Evolutionary conservation across 30 jellyfish, hydroid and myxozoan species (phyloP).

Genomic region (Rhopilema esculentum): DNA sequence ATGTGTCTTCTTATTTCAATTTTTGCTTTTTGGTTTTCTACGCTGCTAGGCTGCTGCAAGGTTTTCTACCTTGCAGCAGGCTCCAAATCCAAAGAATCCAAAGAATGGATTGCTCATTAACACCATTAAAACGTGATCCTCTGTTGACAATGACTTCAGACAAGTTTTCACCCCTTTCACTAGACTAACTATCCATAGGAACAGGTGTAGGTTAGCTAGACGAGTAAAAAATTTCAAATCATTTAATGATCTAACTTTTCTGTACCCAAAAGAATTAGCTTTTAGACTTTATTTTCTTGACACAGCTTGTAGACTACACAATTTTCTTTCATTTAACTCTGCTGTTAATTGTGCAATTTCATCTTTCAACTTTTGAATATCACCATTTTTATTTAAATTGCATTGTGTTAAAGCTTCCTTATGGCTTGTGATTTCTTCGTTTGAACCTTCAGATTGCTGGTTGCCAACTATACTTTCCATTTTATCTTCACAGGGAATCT

Average conservation of each 20-base stretch:
- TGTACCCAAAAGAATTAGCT: background rate
- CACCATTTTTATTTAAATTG: background rate
- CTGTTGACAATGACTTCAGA: background rate
- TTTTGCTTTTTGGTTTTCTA: too few species aligned
- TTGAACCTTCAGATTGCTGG: background rate
- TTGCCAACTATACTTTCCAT: too few species aligned
- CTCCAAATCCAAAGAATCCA: too few species aligned
- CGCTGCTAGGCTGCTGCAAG: too few species aligned
- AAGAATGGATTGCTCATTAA: too few species aligned
- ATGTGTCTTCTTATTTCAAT: too few species aligned
- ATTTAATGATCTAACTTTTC: background rate
- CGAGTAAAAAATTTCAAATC: conserved; percentile 48
- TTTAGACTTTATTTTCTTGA: background rate
- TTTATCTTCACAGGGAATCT: too few species aligned
- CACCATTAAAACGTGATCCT: conserved; percentile 36
- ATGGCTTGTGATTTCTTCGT: background rate
- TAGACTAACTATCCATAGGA: conserved; percentile 33
- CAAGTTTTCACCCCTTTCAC: conserved; percentile 14
- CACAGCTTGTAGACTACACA: background rate
- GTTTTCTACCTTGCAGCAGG: too few species aligned
- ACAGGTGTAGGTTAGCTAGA: conserved; percentile 7
- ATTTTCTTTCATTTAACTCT: background rate
- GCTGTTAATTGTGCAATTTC: background rate
- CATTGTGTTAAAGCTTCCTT: background rate
- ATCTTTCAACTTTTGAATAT: background rate